Evolutionary conservation across 2,888 invertebrate species (phyloP).

Genomic region (Seira sanloemensis): DNA sequence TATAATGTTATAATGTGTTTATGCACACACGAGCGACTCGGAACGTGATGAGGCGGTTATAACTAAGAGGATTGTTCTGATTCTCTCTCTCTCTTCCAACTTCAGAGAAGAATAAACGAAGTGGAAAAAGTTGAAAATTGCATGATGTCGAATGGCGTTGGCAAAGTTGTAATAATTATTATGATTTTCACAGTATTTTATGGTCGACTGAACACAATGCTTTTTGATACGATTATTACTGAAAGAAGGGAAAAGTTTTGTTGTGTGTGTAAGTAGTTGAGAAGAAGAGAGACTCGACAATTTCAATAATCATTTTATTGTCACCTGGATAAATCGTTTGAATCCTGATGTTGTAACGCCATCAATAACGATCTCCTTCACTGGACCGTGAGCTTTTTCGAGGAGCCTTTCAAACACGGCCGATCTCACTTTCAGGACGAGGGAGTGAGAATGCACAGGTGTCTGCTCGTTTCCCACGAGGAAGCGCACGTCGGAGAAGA

Average conservation of each 20-base stretch:
- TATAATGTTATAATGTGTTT: too few relatives aligned
- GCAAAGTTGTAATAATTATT: constrained; percentile 19
- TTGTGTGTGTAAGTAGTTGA: not conserved
- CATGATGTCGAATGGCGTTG: not conserved
- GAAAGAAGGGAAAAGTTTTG: not conserved
- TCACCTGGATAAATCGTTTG: constrained; percentile 59
- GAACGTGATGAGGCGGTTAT: constrained; percentile 23
- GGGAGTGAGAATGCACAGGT: constrained; percentile 59
- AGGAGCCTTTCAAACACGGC: constrained; percentile 59
- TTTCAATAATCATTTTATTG: constrained; percentile 53
- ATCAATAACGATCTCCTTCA: constrained; percentile 49
- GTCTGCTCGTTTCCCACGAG: constrained; percentile 53
- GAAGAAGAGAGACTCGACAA: not conserved
- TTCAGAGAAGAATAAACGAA: too few relatives aligned
- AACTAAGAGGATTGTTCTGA: constrained; percentile 27
- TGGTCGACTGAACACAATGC: too few relatives aligned
- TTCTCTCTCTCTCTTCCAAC: too few relatives aligned
- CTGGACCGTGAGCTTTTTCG: constrained; percentile 43
- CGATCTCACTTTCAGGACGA: constrained; percentile 62
- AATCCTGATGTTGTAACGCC: constrained; percentile 43
- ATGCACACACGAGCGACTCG: too few relatives aligned
- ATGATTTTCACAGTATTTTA: too few relatives aligned
- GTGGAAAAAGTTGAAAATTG: not conserved
- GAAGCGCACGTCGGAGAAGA: constrained; percentile 58
- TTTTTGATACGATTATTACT: too few relatives aligned